Base-by-base conservation (phyloP, 2,888 invertebrate genomes). In the Epistrophe grossulariae region DNA sequence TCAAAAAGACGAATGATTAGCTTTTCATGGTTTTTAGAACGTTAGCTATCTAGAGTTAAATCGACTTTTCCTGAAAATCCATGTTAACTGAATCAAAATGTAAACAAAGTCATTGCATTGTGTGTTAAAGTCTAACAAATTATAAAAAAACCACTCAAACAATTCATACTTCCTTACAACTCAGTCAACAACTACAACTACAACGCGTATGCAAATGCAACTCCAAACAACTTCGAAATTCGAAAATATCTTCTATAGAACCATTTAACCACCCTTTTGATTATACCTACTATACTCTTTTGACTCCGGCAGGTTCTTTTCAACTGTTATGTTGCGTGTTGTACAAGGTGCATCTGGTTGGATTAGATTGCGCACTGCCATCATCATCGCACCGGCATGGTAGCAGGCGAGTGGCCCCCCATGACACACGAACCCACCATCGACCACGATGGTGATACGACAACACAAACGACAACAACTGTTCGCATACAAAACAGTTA, bases 401-500 rank as follows among this genome's bases (percentile, higher is more conserved):
- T 9, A 9, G 19, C 43, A 19, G 3, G 38, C 62, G 40, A 24
- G 40, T 40, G 15, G 62, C n/a, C 8, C 17, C 17, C 35, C 43
- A 60, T 62, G 24, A 62, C 62, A 45, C 45, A 28, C 43, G 17
- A 66, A 66, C 64, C 28, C 64, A 43, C 28, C 64, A 43, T n/a
- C n/a, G n/a, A n/a, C n/a, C n/a, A n/a, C n/a, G n/a, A n/a, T n/a
- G 28, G 8, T 60, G 45, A 64, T 45, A 28, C 45, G 45, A 62
- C 40, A 40, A 19, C 40, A 13, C 35, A 43, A 43, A 45, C 62
- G 24, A 45, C 50, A 68, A 50, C 13, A 50, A 55, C 19, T 19
- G 9, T 31, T 68, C 59, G 15, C 68, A 68, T 31, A 40, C 70
- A 70, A 55, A 74, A 68, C 74, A 71, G 83, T 83, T 87, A 87